A percentile compares a stretch with the other conserved stretches of the same genome.
Evolutionary conservation across 2,113 vertebrate species (phyloP).

Genomic region (Pollachius pollachius): DNA sequence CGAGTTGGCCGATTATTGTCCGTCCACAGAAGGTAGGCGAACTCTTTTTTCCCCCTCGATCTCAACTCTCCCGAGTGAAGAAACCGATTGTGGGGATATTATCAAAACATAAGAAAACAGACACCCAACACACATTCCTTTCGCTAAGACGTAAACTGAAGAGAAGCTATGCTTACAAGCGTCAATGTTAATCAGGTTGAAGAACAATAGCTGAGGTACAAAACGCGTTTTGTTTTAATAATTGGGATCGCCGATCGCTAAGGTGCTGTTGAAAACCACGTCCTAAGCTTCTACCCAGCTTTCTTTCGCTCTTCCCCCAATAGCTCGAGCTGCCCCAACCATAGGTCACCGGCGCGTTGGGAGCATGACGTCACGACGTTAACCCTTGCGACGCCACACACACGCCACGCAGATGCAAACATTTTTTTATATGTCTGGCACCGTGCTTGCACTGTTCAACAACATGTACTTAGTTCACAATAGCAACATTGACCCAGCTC

Average conservation of each 20-base stretch:
- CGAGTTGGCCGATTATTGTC: slow-evolving; percentile 11
- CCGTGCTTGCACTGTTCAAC: too few relatives aligned
- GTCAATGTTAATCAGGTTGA: neutral
- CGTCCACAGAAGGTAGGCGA: neutral
- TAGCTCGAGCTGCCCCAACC: slow-evolving; percentile 59
- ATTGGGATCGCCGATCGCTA: slow-evolving; percentile 14
- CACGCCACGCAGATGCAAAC: neutral
- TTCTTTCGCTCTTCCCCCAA: slow-evolving; percentile 41
- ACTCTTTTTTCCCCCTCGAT: slow-evolving; percentile 4
- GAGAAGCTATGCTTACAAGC: neutral
- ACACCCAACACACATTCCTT: neutral
- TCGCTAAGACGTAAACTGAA: neutral
- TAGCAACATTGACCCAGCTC: too few relatives aligned
- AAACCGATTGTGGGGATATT: slow-evolving; percentile 17
- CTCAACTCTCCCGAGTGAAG: slow-evolving; percentile 16
- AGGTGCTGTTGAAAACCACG: slow-evolving; percentile 43
- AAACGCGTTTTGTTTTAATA: slow-evolving; percentile 26
- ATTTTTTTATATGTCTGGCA: neutral
- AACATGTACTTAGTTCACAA: too few relatives aligned
- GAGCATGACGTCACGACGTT: slow-evolving; percentile 71
- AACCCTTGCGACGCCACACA: slow-evolving; percentile 64
- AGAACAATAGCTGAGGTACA: slow-evolving; percentile 16
- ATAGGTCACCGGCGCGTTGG: slow-evolving; percentile 65
- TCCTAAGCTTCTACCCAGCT: slow-evolving; percentile 44
- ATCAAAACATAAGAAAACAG: neutral